Conservation (phyloP, 37 sponge, comb jelly and placozoan genomes). For the Aplysina aerophoba region DNA sequence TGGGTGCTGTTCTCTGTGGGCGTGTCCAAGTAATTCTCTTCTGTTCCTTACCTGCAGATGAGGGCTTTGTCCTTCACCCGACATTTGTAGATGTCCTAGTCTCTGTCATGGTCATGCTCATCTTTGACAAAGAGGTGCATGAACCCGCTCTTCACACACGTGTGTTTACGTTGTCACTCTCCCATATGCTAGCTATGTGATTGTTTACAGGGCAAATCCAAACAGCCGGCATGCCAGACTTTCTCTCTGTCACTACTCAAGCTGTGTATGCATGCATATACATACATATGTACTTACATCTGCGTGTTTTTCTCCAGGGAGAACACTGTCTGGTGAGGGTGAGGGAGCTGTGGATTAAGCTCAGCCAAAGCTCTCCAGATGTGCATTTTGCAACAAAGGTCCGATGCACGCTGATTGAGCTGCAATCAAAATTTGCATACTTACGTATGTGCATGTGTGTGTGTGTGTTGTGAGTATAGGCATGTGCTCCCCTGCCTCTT, state of each 20-base stretch:
- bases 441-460: not conserved
- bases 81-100: not conserved
- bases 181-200: no score
- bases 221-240: no score
- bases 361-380: not conserved
- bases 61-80: constrained; percentile 1
- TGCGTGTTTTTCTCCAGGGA: not conserved
- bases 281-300: not conserved
- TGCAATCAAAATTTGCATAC: not conserved
- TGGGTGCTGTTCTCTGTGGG: no score
- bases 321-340: not conserved
- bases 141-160: no score
- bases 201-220: no score
- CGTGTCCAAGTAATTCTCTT: not conserved
- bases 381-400: not conserved
- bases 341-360: constrained; percentile 11
- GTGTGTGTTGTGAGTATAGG: not conserved
- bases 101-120: not conserved
- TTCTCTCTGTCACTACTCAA: no score
- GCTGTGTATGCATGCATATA: not conserved
- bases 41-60: not conserved
- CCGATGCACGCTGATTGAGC: not conserved
- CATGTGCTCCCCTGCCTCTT: not conserved
- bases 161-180: no score
- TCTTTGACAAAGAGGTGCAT: not conserved